Conservation (phyloP, 2,113 vertebrate genomes). For the Calyptommatus sinebrachiatus region DNA sequence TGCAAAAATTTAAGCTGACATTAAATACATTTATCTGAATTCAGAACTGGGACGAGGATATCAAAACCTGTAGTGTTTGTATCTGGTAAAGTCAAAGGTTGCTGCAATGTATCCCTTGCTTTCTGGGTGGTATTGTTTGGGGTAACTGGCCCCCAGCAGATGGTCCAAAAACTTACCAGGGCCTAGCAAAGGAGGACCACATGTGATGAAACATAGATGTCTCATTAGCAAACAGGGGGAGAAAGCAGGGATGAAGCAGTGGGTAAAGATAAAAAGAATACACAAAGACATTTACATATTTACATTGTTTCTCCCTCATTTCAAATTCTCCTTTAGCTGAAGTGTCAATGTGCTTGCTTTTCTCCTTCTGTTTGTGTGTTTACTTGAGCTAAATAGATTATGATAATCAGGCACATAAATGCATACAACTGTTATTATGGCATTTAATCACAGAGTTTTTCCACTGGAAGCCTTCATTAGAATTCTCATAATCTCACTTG, state of each 20-base stretch:
- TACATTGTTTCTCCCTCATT: conserved; percentile 76
- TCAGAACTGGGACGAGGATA: conserved; percentile 39
- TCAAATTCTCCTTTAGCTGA: conserved; percentile 74
- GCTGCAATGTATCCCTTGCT: conserved; percentile 52
- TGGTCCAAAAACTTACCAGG: conserved; percentile 71
- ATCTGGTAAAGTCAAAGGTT: conserved; percentile 72
- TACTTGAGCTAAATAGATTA: conserved; percentile 92
- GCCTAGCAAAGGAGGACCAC: conserved; percentile 67
- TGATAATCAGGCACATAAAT: conserved; percentile 89
- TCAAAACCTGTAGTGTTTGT: conserved; percentile 42
- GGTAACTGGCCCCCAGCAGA: conserved; percentile 73
- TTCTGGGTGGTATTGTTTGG: conserved; percentile 72
- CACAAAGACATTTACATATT: conserved; percentile 82
- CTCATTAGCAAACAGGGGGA: conserved; percentile 71
- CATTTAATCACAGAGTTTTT: conserved; percentile 88
- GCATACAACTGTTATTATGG: conserved; percentile 83
- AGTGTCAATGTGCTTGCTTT: conserved; percentile 72
- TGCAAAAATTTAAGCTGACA: not conserved
- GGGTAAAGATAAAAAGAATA: conserved; percentile 74
- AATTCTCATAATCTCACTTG: conserved; percentile 92
- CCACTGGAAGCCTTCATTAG: conserved; percentile 88
- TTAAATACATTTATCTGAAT: conserved; percentile 53
- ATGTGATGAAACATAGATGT: conserved; percentile 68
- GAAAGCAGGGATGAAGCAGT: conserved; percentile 59
- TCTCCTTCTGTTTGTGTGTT: conserved; percentile 87